Evolutionary conservation across 2,888 invertebrate species (phyloP).

Genomic region (Synanthedon myopaeformis): DNA sequence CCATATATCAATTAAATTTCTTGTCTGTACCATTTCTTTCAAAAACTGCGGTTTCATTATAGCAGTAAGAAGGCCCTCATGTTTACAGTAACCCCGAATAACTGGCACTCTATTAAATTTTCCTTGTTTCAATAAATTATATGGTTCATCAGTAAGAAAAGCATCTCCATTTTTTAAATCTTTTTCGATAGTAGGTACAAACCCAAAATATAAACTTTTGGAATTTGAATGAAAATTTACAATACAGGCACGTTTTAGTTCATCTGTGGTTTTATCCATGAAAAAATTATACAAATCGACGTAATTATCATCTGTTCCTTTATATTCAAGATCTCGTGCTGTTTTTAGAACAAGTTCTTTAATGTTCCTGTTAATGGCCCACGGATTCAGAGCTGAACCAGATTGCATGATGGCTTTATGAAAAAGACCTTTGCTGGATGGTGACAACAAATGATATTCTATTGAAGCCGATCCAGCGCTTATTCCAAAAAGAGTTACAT

Average conservation of each 20-base stretch:
- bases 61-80: constrained; percentile 46
- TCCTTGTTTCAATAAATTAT: constrained; percentile 36
- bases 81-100: constrained; percentile 50
- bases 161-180: constrained; percentile 25
- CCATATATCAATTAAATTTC: constrained; percentile 21
- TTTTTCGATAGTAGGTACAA: constrained; percentile 37
- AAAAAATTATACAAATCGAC: constrained; percentile 19
- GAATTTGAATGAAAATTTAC: not conserved
- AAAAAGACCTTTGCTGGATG: constrained; percentile 58
- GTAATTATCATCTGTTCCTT: constrained; percentile 15
- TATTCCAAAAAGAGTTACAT: constrained; percentile 64
- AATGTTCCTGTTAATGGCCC: constrained; percentile 46
- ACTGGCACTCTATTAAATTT: constrained; percentile 43
- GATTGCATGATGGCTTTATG: constrained; percentile 68
- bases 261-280: constrained; percentile 11
- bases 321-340: constrained; percentile 24
- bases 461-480: constrained; percentile 65
- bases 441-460: constrained; percentile 52
- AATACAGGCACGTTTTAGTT: not conserved
- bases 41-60: constrained; percentile 17
- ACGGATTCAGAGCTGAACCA: constrained; percentile 56
- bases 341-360: constrained; percentile 36
- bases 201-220: constrained; percentile 23
- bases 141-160: constrained; percentile 36
- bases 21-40: constrained; percentile 16